Base-by-base conservation (phyloP, 2,113 vertebrate species). In the Melierax canorus region DNA sequence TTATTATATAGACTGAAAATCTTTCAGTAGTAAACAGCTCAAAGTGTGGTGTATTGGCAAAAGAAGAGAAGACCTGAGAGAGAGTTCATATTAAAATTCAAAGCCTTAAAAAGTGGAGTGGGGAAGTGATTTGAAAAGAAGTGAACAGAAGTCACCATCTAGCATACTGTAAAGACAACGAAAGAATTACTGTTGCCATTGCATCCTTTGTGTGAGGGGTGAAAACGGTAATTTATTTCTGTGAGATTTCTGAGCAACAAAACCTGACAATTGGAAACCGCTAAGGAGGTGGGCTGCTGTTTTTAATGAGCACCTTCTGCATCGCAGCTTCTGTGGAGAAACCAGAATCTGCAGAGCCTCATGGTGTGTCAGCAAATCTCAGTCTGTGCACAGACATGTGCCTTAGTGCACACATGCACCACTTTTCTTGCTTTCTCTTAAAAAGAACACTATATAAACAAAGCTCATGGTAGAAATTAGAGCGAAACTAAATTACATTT, bases 21-120 rank as follows among this genome's bases (percentile, higher is more conserved):
- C 59, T 87, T 95, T 58, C 22, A 50, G 38, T 94, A 74, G 62
- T 73, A 58, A 82, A n/a, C 14, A 90, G 59, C 69, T 95, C 17
- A 51, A 94, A 50, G n/a, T 81, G 18, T 66, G 32, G 29, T 55
- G 45, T 24, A 32, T 89, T 81, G 81, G 93, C 59, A 88, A 75
- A 95, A 96, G 58, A 94, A 41, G 62, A 51, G 67, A 12, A 41
- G 82, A 77, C 62, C 78, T 13, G 38, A 92, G 94, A 91, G 80
- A 43, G 69, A 86, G 77, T 92, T 89, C 50, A 80, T 68, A 79
- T 95, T 95, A 97, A 97, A 97, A 95, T 95, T 92, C 90, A 97
- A 97, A 97, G n/a, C 59, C n/a, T 92, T 93, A 90, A 92, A 84
- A 96, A 94, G 53, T 29, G 62, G 36, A 95, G 51, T 66, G 66